Evolutionary conservation across 1,140 invertebrate species (phyloP).

Genomic region (Conus ventricosus): DNA sequence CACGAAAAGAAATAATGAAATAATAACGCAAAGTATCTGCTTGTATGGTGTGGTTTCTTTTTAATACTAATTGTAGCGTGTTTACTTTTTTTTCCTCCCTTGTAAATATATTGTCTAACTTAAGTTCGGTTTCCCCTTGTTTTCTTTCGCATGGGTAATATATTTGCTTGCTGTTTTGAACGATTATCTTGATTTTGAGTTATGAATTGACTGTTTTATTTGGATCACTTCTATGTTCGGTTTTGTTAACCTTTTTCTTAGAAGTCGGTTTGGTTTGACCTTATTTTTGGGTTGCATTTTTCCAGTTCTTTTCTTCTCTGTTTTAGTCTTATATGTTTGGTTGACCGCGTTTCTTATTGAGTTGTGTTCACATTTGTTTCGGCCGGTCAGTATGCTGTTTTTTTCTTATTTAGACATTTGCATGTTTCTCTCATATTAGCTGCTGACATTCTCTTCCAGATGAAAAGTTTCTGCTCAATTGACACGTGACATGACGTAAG

Average conservation of each 20-base stretch:
- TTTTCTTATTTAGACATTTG: conserved; percentile 14
- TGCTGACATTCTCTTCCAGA: conserved; percentile 56
- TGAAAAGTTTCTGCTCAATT: conserved; percentile 65
- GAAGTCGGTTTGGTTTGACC: not conserved
- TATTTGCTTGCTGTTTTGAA: no score
- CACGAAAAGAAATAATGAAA: no score
- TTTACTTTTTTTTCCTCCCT: not conserved
- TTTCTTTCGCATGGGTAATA: not conserved
- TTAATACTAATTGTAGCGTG: conserved; percentile 1
- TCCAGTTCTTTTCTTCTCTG: not conserved
- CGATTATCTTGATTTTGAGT: conserved; percentile 5
- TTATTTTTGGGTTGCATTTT: not conserved
- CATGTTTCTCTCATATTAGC: conserved; percentile 36
- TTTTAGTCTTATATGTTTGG: not conserved
- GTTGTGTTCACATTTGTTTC: not conserved
- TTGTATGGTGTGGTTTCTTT: no score
- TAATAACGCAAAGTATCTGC: not conserved
- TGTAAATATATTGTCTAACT: not conserved
- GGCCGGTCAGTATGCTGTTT: not conserved
- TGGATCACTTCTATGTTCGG: not conserved
- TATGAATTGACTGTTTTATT: not conserved
- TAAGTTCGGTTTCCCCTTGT: not conserved
- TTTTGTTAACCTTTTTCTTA: no score
- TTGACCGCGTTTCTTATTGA: not conserved
- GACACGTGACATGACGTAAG: conserved; percentile 50